Percentiles rank a stretch among this genome's conserved stretches.
phyloP scores from a whole-genome alignment of 2,888 invertebrate species.

The Sepiola atlantica region DNA sequence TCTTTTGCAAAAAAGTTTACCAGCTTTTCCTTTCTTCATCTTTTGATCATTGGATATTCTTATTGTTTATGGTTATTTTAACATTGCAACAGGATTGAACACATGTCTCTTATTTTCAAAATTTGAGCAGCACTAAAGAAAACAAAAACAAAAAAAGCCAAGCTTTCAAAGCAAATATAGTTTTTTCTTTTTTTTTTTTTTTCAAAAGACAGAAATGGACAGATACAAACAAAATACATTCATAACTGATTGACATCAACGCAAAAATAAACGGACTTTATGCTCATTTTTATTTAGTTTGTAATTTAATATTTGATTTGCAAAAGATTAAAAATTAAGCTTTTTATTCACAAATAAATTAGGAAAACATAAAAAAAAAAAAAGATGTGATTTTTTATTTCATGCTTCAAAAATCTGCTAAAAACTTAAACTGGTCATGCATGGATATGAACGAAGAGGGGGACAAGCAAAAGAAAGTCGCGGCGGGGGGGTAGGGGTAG shows the following conservation, averaged over 20 bases:
- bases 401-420: not conserved
- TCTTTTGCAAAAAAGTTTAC: not conserved
- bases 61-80: not conserved
- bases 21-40: not conserved
- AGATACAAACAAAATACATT: not conserved
- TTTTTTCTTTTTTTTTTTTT: too few relatives aligned
- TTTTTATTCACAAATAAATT: not conserved
- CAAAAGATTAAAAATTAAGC: conserved; percentile 11
- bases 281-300: not conserved
- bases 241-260: not conserved
- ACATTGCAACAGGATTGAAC: not conserved
- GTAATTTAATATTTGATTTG: not conserved
- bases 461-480: not conserved
- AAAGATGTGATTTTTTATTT: not conserved
- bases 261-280: not conserved
- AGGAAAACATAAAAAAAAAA: not conserved
- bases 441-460: not conserved
- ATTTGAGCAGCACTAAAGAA: conserved; percentile 6
- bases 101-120: not conserved
- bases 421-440: not conserved
- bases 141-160: not conserved
- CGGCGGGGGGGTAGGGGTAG: not conserved
- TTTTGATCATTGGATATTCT: not conserved
- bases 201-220: not conserved
- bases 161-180: not conserved